Base-by-base conservation (phyloP, 2,113 vertebrate species). In the Otocyon megalotis region DNA sequence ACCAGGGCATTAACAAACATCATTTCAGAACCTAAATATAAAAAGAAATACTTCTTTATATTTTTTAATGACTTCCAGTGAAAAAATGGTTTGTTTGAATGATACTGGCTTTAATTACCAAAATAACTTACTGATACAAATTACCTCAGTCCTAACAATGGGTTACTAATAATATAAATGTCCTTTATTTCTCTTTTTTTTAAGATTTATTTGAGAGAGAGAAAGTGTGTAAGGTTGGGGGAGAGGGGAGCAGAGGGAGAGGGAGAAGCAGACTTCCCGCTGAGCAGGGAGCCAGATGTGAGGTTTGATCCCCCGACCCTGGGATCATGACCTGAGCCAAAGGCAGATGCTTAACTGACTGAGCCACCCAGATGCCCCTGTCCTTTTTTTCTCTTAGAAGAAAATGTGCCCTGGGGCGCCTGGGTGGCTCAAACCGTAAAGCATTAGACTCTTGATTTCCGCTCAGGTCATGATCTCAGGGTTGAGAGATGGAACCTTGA, bases 351-450 rank as follows among this genome's bases (percentile, higher is more conserved):
- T 69, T 69, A 69, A n/a, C 32, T 8, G 35, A n/a, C 67, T 69
- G 32, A 69, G 32, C 16, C 32, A 69, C 8, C 16, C 32, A 69
- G 67, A 17, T 20, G 17, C 32, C 67, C 32, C 8, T 67, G 26
- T n/a, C 22, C 19, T 94, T 3, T 85, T 77, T 56, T 89, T 97
- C 81, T 97, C 67, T 87, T 72, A 72, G 50, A 96, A 93, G 74
- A 96, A 77, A 77, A 77, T 17, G 69, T 24, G 10, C 69, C 69
- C 69, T 72, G 69, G 11, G 35, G 35, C 5, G 10, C 17, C 35
- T 72, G 35, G 69, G 35, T 72, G 69, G 35, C 69, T 72, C 20
- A 37, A 35, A 37, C 69, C 5, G 2, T 72, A 24, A 37, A 35
- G 69, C 35, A 22, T 5, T 12, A 5, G 20, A 72, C 69, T 72